Percentiles rank a stretch among this genome's conserved stretches.
These are phyloP conservation scores for Vireo altiloquus DNA, from an alignment of 2,113 vertebrate genomes.

Conservation along the genomic window DNA sequence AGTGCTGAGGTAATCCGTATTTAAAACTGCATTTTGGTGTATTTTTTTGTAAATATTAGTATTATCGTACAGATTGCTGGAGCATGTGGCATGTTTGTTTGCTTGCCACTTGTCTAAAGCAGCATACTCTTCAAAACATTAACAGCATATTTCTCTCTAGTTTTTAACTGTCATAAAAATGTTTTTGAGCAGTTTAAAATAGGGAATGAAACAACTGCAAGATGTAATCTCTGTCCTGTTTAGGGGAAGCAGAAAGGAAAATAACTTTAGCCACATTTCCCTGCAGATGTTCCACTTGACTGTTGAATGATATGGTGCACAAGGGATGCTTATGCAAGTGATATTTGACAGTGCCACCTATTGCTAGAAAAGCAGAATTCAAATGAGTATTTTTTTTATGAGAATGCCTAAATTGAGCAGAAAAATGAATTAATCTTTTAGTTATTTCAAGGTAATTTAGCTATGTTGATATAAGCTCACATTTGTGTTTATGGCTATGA, in stretches of 20 bases:
- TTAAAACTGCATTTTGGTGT: not conserved
- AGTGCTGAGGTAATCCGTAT: not conserved
- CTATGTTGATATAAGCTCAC: not conserved
- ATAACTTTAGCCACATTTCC: not conserved
- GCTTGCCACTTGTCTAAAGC: not conserved
- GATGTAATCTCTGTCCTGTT: not conserved
- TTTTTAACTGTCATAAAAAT: not conserved
- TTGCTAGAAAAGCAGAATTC: constrained; percentile 36
- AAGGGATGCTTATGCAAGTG: not conserved
- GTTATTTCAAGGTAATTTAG: not conserved
- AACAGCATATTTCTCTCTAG: not conserved
- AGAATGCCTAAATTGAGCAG: not conserved
- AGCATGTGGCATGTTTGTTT: not conserved
- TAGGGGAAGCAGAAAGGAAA: not conserved
- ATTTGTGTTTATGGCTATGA: not conserved
- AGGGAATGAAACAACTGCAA: not conserved
- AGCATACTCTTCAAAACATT: not conserved
- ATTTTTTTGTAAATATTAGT: not conserved
- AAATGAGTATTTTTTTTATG: not conserved
- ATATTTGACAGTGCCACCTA: constrained; percentile 56
- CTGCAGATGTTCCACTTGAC: not conserved
- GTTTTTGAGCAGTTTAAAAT: not conserved
- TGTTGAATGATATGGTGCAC: not conserved
- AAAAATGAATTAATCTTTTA: not conserved
- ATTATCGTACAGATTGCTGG: not conserved